Base-by-base conservation (phyloP, 2,888 invertebrate genomes). In the Ectobius pallidus region DNA sequence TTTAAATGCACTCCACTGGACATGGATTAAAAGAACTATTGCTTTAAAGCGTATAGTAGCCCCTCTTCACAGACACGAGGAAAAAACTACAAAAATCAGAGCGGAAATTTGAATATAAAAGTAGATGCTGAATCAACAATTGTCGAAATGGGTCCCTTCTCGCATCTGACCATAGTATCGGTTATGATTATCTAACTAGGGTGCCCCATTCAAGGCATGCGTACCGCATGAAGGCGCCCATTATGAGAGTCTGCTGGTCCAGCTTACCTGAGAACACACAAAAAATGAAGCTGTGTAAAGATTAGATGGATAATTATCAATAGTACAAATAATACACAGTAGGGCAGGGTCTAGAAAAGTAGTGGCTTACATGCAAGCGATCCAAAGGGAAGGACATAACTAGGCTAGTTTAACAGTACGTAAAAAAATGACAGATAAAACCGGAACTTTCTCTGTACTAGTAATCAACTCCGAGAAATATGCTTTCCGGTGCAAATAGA, bases 131-230 rank as follows among this genome's bases (percentile, higher is more conserved):
- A 52, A 52, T 52, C 52, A 52, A 52, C 25, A 25, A 25, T 18
- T 22, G 22, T 7, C 18, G 49, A 22, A 49, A 49, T 22, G 22
- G 22, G 9, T 6, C 52, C 52, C 22, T 25, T 14, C 1, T 25
- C 52, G 52, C 52, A 52, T 52, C 52, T 52, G 52, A 52, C 52
- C 52, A 52, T n/a, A n/a, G n/a, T n/a, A n/a, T 52, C 52, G 22
- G 11, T 52, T 52, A 52, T 52, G 52, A 16, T 52, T 25, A 25
- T 52, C 25, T 25, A 52, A 52, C 20, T 25, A 25, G 52, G 52
- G 52, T 52, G 3, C 25, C 25, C 25, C 25, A 3, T 18, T 52
- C 14, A 6, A 9, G 6, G 39, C 39, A 52, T 52, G 20, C 52
- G 20, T 52, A 25, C 52, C 2, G 20, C 25, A 25, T 25, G 1